Evolutionary conservation across 2,888 invertebrate genomes (phyloP).

Genomic region (Trilocha varians): DNA sequence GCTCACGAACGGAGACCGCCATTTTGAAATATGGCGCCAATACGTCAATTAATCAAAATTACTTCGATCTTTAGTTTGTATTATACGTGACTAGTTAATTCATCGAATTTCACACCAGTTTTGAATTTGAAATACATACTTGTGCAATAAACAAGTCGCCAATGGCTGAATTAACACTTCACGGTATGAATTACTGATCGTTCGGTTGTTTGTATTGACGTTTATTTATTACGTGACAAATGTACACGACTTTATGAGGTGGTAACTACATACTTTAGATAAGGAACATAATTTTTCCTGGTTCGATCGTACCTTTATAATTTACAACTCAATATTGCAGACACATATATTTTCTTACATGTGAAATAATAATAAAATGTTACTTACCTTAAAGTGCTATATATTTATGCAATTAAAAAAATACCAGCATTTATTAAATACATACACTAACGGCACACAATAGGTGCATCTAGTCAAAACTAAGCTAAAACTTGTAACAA

Average conservation of each 20-base stretch:
- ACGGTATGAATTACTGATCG: constrained; percentile 36
- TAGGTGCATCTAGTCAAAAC: too few species aligned
- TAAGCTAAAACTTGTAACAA: too few species aligned
- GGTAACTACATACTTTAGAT: background rate
- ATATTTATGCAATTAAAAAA: too few species aligned
- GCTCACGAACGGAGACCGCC: constrained; percentile 10
- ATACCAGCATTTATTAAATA: too few species aligned
- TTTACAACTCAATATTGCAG: too few species aligned
- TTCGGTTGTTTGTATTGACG: constrained; percentile 31
- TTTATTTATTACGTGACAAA: constrained; percentile 34
- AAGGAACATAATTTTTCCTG: background rate
- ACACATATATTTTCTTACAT: too few species aligned
- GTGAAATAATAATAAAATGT: too few species aligned
- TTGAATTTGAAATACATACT: constrained; percentile 32
- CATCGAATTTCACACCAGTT: constrained; percentile 22
- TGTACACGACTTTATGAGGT: constrained; percentile 20
- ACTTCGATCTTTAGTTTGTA: constrained; percentile 28
- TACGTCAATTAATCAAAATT: constrained; percentile 33
- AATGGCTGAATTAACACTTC: constrained; percentile 46
- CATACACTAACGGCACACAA: too few species aligned
- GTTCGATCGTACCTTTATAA: too few species aligned
- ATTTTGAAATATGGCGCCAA: constrained; percentile 37
- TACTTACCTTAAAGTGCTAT: too few species aligned
- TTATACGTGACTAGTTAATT: constrained; percentile 29
- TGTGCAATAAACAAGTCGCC: constrained; percentile 36